Conservation (phyloP, 1,140 invertebrate genomes). For the Nasonia vitripennis region DNA sequence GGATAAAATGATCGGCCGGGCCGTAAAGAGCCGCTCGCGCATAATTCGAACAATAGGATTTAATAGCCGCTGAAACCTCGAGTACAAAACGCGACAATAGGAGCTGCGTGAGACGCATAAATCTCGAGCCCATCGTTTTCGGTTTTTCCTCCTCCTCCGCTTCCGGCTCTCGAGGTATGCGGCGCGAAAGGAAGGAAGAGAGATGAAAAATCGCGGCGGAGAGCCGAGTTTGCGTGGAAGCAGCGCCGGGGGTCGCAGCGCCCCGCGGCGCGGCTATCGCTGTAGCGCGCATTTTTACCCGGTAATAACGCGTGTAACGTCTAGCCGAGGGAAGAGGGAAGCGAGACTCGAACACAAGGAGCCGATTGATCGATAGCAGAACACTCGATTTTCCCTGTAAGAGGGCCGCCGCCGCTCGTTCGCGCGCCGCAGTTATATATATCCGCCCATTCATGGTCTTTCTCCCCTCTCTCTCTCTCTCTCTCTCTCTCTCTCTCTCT, state of each 20-base stretch:
- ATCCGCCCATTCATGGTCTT: neutral
- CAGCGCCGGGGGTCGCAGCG: slow-evolving; percentile 63
- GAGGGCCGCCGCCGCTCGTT: slow-evolving; percentile 46
- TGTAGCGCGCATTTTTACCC: slow-evolving; percentile 67
- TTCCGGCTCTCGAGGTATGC: slow-evolving; percentile 23
- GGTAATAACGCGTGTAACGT: slow-evolving; percentile 69
- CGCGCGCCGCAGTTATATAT: neutral
- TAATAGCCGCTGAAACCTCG: slow-evolving; percentile 20
- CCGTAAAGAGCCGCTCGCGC: slow-evolving; percentile 30
- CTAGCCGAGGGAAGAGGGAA: slow-evolving; percentile 57
- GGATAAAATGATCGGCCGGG: neutral
- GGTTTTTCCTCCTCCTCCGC: neutral
- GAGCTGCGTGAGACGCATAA: neutral
- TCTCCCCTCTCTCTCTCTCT: no score
- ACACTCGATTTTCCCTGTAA: slow-evolving; percentile 69
- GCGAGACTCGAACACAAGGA: slow-evolving; percentile 48
- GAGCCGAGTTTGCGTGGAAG: slow-evolving; percentile 30
- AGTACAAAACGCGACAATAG: slow-evolving; percentile 3
- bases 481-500: no score
- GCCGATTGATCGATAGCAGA: slow-evolving; percentile 69
- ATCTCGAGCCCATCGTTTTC: slow-evolving; percentile 3
- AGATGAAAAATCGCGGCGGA: slow-evolving; percentile 50
- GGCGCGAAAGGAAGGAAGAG: neutral
- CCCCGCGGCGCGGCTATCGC: slow-evolving; percentile 67
- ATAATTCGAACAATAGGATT: slow-evolving; percentile 26